Conservation (phyloP, 2,888 invertebrate genomes). For the Argynnis bischoffii region DNA sequence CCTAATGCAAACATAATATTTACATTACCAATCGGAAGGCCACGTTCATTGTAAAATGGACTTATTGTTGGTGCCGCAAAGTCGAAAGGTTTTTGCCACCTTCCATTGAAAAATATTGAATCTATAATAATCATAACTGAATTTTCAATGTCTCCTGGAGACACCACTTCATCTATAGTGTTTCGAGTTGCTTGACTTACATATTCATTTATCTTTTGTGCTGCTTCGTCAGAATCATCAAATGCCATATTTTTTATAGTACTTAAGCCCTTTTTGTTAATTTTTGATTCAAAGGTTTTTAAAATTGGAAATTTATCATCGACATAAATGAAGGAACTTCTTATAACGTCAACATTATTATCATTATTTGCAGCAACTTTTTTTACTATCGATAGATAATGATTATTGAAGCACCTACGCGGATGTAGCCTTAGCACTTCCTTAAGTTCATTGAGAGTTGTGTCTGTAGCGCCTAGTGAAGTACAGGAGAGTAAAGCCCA, state of each 20-base stretch:
- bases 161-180: constrained; percentile 60
- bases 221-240: constrained; percentile 48
- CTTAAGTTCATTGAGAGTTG: constrained; percentile 56
- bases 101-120: constrained; percentile 66
- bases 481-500: constrained; percentile 63
- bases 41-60: constrained; percentile 59
- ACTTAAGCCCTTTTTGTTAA: constrained; percentile 50
- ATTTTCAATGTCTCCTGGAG: constrained; percentile 55
- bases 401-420: constrained; percentile 61
- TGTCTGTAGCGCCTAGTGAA: constrained; percentile 59
- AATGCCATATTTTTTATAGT: constrained; percentile 54
- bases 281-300: constrained; percentile 46
- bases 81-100: constrained; percentile 58
- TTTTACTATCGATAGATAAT: constrained; percentile 56
- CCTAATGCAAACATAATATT: constrained; percentile 59
- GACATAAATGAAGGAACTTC: constrained; percentile 58
- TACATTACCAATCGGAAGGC: constrained; percentile 57
- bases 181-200: constrained; percentile 59
- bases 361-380: constrained; percentile 40
- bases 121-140: constrained; percentile 59
- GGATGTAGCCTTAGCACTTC: constrained; percentile 54
- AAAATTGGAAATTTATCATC: constrained; percentile 52
- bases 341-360: constrained; percentile 51
- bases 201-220: constrained; percentile 58
- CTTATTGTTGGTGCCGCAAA: constrained; percentile 54